Evolutionary conservation across 2,797 vertebrate genomes (phyloP).

Genomic region (Bovichtus variegatus): DNA sequence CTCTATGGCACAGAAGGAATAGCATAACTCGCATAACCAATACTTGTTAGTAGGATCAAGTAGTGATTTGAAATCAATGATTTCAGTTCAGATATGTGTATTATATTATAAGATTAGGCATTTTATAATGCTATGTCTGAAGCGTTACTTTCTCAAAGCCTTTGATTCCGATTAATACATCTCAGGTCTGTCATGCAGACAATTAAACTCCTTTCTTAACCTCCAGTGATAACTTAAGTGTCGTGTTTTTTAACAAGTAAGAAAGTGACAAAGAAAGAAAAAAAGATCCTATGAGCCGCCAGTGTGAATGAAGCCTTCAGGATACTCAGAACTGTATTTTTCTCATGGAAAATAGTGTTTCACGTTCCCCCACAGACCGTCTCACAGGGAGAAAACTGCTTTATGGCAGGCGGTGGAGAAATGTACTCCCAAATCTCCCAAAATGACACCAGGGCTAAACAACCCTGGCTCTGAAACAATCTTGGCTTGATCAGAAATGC

Average conservation of each 20-base stretch:
- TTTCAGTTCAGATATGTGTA: not conserved
- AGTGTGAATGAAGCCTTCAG: slow-evolving; percentile 35
- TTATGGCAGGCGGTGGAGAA: slow-evolving; percentile 29
- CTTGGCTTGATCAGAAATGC: slow-evolving; percentile 40
- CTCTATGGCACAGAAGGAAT: not conserved
- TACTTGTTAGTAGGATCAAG: not conserved
- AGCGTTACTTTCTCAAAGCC: not conserved
- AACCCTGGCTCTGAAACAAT: slow-evolving; percentile 39
- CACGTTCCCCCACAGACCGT: slow-evolving; percentile 36
- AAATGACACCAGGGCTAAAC: slow-evolving; percentile 47
- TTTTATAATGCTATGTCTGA: not conserved
- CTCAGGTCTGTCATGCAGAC: not conserved
- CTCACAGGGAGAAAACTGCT: slow-evolving; percentile 51
- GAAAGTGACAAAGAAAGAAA: slow-evolving; percentile 25
- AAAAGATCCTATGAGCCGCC: slow-evolving; percentile 1
- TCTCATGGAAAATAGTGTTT: slow-evolving; percentile 40
- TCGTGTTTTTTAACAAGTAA: slow-evolving; percentile 3
- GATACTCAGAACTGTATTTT: slow-evolving; percentile 36
- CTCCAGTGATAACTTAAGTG: not conserved
- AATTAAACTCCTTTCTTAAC: not conserved
- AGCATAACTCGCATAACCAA: not conserved
- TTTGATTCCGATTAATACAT: not conserved
- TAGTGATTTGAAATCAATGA: not conserved
- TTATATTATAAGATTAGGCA: not conserved
- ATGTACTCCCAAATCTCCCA: slow-evolving; percentile 47